Evolutionary conservation across 2,888 invertebrate species (phyloP).

Genomic region (Sinohyriopsis cumingii): DNA sequence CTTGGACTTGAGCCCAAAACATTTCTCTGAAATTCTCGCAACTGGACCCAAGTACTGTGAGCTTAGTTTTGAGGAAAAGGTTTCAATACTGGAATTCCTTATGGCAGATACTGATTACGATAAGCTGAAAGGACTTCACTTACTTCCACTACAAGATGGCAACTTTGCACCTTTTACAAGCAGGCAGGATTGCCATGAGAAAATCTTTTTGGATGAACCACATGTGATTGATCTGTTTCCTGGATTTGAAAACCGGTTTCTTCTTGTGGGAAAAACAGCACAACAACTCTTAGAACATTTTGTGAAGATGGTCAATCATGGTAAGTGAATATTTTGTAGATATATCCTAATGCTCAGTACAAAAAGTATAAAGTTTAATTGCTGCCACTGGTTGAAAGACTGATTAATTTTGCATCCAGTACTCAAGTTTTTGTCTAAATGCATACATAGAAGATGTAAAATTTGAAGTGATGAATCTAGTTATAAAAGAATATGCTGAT

Average conservation of each 20-base stretch:
- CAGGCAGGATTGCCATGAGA: neutral
- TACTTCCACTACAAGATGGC: slow-evolving; percentile 22
- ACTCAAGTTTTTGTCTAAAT: no score
- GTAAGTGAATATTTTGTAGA: neutral
- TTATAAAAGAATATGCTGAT: no score
- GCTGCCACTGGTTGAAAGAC: no score
- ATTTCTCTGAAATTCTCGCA: no score
- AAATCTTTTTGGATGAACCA: slow-evolving; percentile 12
- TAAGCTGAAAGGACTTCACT: slow-evolving; percentile 11
- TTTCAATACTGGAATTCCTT: slow-evolving; percentile 10
- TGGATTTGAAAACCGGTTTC: slow-evolving; percentile 17
- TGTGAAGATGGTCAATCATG: neutral
- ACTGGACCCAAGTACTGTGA: no score
- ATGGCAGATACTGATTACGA: slow-evolving; percentile 1
- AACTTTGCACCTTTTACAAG: slow-evolving; percentile 10
- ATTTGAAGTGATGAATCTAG: no score
- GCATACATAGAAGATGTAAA: no score
- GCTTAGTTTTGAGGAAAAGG: no score
- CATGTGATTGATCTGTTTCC: slow-evolving; percentile 21
- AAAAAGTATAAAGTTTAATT: no score
- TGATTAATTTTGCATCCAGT: no score
- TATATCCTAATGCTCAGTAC: no score
- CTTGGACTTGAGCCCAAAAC: no score
- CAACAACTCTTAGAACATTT: neutral
- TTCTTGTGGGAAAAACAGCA: slow-evolving; percentile 1